These are phyloP conservation scores for Phallusia fumigata DNA, from an alignment of 23 tunicate genomes.

Conservation along the genomic window DNA sequence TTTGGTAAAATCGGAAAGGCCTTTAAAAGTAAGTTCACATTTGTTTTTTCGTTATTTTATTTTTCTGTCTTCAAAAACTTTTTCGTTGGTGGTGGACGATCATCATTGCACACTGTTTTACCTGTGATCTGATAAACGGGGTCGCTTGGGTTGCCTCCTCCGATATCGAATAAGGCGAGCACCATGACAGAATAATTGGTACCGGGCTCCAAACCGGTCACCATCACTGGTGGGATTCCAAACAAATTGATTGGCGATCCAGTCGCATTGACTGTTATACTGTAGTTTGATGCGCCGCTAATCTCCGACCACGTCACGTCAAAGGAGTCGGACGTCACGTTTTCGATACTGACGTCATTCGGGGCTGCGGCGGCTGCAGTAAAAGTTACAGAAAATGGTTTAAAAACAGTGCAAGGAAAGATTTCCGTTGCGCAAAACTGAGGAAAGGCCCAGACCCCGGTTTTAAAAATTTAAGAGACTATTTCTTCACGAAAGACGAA, in stretches of 20 bases:
- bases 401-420: too few species aligned
- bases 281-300: constrained; percentile 31
- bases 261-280: neutral
- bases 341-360: neutral
- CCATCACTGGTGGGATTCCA: neutral
- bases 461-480: too few species aligned
- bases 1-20: too few species aligned
- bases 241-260: neutral
- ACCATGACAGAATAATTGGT: constrained; percentile 22
- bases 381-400: neutral
- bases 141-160: constrained; percentile 16
- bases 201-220: constrained; percentile 14
- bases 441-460: too few species aligned
- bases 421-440: too few species aligned
- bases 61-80: too few species aligned
- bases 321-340: constrained; percentile 20
- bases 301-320: constrained; percentile 20
- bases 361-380: constrained; percentile 25
- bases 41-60: too few species aligned
- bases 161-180: neutral
- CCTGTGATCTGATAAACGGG: constrained; percentile 33
- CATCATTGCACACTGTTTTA: neutral
- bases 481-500: too few species aligned
- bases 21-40: too few species aligned
- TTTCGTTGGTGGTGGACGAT: too few species aligned